Evolutionary conservation across 2,797 vertebrate species (phyloP), one percentile per base, ranked within the genome.

Genomic region (Hephaestus fuliginosus): DNA sequence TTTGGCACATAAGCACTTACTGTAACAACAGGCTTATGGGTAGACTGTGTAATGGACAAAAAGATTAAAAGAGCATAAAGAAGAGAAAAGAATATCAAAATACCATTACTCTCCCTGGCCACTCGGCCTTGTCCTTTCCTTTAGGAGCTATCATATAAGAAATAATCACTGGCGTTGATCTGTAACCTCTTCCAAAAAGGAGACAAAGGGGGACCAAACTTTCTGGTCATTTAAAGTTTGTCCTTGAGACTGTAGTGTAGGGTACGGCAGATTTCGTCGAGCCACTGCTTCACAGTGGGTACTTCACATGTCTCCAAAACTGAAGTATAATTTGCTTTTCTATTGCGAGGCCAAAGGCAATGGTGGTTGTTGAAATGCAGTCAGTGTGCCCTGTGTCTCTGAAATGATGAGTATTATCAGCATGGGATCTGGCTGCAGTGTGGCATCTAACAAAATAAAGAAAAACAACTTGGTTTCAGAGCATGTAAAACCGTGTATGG

Each of bases 311-410:
- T 82, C 68, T 82, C 63, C 17, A 46, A 76, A 82, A 39, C 66
- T 73, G n/a, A 61, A 58, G 61, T 75, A 44, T 80, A 82, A 76
- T 79, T 80, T 81, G 41, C 48, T 82, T 86, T 72, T 81, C 49
- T 33, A 30, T 81, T 76, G 44, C 49, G 49, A 75, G 44, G 55
- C 68, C 78, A 77, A 78, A 72, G 74, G 6, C 64, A 80, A 67
- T 70, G 15, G 51, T 75, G 25, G 72, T 67, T 74, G 69, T 72
- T 88, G 30, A 55, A 58, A 80, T 80, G 62, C 69, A 77, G 78
- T 33, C 49, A 17, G n/a, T 14, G 17, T 79, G 20, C n/a, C 51
- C 61, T 44, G 30, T 57, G 13, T 56, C 30, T 73, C 74, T 79
- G 63, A 80, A 77, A 76, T 80, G 70, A 82, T 73, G 61, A 78